A percentile compares a stretch with the other conserved stretches of the same genome.
Conservation (phyloP, 2,797 vertebrate species). For the Acanthis flammea region DNA sequence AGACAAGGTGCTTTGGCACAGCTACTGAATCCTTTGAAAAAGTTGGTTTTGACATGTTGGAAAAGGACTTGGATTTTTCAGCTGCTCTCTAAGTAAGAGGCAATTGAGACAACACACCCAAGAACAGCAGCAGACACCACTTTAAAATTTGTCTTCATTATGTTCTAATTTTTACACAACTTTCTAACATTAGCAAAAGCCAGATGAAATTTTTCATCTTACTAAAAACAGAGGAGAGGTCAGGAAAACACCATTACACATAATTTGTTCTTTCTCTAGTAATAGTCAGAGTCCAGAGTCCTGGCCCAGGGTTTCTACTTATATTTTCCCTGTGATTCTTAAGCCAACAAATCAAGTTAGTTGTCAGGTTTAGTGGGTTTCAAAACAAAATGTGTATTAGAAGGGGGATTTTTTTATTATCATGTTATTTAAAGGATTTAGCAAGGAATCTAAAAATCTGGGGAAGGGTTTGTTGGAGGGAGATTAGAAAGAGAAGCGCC, state of each 20-base stretch:
- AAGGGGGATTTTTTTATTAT: not conserved
- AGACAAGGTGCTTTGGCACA: constrained; percentile 44
- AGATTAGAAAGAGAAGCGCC: not conserved
- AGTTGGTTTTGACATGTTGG: constrained; percentile 31
- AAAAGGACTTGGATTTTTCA: constrained; percentile 8
- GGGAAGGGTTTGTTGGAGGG: not conserved
- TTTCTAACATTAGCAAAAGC: not conserved
- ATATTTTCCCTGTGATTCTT: not conserved
- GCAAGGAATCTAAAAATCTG: not conserved
- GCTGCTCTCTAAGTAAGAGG: constrained; percentile 1
- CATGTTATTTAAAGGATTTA: not conserved
- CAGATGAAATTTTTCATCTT: not conserved
- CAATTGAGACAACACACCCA: not conserved
- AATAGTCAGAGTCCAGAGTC: not conserved
- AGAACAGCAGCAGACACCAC: not conserved
- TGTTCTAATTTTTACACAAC: not conserved
- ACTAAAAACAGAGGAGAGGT: not conserved
- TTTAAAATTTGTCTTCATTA: constrained; percentile 31
- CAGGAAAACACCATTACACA: not conserved
- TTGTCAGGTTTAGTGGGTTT: not conserved
- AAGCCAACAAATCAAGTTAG: not conserved
- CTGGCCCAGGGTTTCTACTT: not conserved
- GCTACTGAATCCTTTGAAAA: constrained; percentile 10
- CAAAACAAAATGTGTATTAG: not conserved
- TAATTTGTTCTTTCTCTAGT: not conserved